A percentile compares a stretch with the other conserved stretches of the same genome.
phyloP scores from a whole-genome alignment of 2,113 vertebrate genomes.

The Zosterops pallidus region DNA sequence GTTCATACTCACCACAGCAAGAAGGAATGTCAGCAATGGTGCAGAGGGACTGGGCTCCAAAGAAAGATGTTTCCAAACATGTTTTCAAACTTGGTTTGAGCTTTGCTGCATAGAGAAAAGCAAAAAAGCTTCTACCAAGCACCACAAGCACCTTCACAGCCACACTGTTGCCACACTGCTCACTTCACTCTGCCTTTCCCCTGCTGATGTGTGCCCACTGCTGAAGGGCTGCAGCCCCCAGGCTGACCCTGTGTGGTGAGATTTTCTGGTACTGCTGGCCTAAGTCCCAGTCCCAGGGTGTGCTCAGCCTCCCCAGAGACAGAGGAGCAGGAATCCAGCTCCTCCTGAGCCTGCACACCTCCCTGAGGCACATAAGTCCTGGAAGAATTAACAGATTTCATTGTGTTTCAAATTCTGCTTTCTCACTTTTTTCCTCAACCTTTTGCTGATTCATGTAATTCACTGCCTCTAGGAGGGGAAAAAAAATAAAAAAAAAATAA shows the following conservation, averaged over 20 bases:
- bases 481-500: background rate
- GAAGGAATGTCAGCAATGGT: background rate
- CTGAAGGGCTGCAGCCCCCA: background rate
- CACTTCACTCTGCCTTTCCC: fast-evolving
- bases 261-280: fast-evolving
- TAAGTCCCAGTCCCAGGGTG: too few relatives aligned
- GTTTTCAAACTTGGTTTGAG: background rate
- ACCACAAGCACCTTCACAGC: fast-evolving
- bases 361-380: background rate
- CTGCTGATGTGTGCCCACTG: fast-evolving
- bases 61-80: background rate
- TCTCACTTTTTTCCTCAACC: background rate
- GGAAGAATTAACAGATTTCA: background rate
- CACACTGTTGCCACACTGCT: fast-evolving
- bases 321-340: background rate
- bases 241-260: background rate
- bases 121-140: background rate
- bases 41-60: background rate
- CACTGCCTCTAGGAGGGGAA: background rate
- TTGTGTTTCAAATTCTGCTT: background rate
- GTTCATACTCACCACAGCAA: background rate
- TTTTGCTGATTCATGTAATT: background rate
- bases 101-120: fast-evolving
- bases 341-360: background rate
- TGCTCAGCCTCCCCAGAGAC: background rate